phyloP scores from a whole-genome alignment of 2,113 vertebrate species.

The Bujurquina vittata region DNA sequence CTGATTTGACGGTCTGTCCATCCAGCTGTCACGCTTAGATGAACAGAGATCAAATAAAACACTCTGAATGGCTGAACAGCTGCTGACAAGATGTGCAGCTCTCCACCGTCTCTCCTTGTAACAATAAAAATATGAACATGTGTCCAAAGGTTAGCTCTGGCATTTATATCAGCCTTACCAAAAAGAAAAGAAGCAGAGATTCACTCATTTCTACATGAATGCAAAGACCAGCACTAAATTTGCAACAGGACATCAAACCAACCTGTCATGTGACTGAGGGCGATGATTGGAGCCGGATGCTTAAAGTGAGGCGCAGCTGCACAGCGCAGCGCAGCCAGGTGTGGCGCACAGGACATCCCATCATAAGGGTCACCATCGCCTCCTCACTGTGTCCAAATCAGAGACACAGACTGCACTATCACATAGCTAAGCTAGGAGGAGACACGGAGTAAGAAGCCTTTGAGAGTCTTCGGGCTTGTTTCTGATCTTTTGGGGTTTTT shows the following conservation, averaged over 20 bases:
- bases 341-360: not conserved
- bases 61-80: not conserved
- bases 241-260: not conserved
- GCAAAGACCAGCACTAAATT: not conserved
- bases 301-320: not conserved
- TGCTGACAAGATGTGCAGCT: not conserved
- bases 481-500: slow-evolving; percentile 30
- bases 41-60: not conserved
- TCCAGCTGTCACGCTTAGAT: not conserved
- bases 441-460: slow-evolving; percentile 2
- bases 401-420: slow-evolving; percentile 11
- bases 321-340: slow-evolving; percentile 42
- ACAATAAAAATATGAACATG: not conserved
- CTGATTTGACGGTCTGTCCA: not conserved
- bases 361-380: not conserved
- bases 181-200: not conserved
- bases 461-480: slow-evolving; percentile 57
- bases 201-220: slow-evolving; percentile 10
- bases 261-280: not conserved
- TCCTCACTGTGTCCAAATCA: not conserved
- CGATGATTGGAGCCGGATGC: not conserved
- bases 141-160: not conserved
- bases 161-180: not conserved
- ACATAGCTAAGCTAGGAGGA: slow-evolving; percentile 1
- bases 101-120: not conserved